Percentiles rank a stretch among this genome's conserved stretches.
phyloP scores from a whole-genome alignment of 2,113 vertebrate genomes.

The Urocitellus parryii region DNA sequence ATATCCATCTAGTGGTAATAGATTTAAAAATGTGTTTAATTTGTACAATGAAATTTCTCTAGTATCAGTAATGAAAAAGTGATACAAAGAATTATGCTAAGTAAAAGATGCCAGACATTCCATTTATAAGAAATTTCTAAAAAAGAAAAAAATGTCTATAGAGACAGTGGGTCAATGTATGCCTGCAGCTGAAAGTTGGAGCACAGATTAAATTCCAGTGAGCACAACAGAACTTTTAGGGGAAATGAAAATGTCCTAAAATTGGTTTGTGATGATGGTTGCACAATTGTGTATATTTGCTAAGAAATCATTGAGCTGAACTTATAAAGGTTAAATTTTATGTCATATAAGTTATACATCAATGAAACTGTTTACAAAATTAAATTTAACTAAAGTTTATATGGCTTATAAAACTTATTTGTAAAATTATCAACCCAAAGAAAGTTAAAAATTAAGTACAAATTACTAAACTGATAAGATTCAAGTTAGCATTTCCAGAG shows the following conservation, averaged over 20 bases:
- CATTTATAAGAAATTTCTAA: constrained; percentile 16
- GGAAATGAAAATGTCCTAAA: background rate
- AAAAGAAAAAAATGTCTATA: background rate
- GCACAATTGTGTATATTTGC: background rate
- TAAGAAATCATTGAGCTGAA: constrained; percentile 7
- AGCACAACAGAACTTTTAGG: background rate
- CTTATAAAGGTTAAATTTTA: background rate
- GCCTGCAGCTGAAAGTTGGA: background rate
- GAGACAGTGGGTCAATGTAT: constrained; percentile 42
- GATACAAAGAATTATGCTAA: constrained; percentile 16
- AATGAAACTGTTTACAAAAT: constrained; percentile 43
- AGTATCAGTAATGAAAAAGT: constrained; percentile 14
- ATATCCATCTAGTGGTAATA: background rate
- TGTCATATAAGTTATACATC: background rate
- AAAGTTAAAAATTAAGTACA: constrained; percentile 49
- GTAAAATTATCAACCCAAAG: background rate
- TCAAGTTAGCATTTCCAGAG: constrained; percentile 44
- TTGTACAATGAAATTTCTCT: background rate
- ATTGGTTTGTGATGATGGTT: background rate
- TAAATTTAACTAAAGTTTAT: constrained; percentile 38
- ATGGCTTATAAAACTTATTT: constrained; percentile 17
- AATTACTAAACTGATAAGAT: constrained; percentile 37
- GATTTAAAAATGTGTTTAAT: constrained; percentile 27
- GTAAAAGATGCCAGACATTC: background rate
- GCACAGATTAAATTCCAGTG: background rate